These are phyloP conservation scores for Ceratosolen fusciceps DNA, from an alignment of 1,140 invertebrate species.

Conservation along the genomic window DNA sequence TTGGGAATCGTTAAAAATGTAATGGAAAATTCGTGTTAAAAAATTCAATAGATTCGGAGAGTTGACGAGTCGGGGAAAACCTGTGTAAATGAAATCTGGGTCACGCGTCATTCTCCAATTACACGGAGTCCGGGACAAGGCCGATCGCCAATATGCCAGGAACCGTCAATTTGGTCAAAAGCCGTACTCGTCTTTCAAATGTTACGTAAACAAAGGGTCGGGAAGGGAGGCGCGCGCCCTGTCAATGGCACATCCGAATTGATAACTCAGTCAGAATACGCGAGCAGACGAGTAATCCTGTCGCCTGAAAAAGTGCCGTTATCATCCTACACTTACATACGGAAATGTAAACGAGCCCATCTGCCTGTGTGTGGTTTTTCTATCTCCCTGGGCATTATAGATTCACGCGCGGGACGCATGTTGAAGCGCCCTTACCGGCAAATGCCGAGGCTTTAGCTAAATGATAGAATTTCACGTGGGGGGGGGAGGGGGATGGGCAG, in stretches of 20 bases:
- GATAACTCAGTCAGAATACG: not conserved
- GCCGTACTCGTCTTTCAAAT: not conserved
- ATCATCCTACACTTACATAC: too few relatives aligned
- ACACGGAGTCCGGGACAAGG: not conserved
- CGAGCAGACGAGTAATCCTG: not conserved
- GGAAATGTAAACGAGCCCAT: too few relatives aligned
- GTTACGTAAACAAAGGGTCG: not conserved
- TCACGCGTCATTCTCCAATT: not conserved
- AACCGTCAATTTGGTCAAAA: not conserved
- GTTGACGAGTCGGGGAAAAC: not conserved
- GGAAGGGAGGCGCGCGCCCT: not conserved
- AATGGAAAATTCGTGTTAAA: not conserved
- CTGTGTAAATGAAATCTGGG: conserved; percentile 1
- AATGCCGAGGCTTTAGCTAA: not conserved
- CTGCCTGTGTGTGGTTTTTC: too few relatives aligned
- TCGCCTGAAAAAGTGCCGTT: not conserved
- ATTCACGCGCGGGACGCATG: not conserved
- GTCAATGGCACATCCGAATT: conserved; percentile 1
- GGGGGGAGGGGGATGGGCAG: not conserved
- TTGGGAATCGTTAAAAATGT: not conserved
- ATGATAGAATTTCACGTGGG: not conserved
- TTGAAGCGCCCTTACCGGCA: not conserved
- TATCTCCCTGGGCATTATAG: not conserved
- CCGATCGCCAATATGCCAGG: not conserved
- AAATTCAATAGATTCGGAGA: not conserved